Percentiles rank a stretch among this genome's conserved stretches.
Conservation (phyloP, 2,797 vertebrate genomes). For the Tenualosa thibaudeaui region DNA sequence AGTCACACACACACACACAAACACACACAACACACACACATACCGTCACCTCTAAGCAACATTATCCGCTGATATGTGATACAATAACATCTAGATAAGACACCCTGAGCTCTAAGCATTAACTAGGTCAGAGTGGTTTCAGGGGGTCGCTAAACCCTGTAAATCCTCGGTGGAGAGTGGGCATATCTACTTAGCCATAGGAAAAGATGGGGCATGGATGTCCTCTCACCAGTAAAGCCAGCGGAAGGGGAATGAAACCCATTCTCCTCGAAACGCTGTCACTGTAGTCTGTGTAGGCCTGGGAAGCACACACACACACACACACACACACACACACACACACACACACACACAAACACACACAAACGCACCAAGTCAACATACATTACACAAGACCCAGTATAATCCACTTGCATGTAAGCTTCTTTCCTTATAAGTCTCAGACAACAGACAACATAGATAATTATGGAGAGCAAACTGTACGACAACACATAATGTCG, state of each 20-base stretch:
- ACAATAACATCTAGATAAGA: not conserved
- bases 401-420: conserved; percentile 20
- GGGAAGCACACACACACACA: conserved; percentile 39
- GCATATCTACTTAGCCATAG: conserved; percentile 6
- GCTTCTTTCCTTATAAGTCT: conserved; percentile 18
- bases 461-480: not conserved
- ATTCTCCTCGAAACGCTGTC: conserved; percentile 97
- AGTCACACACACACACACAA: not conserved
- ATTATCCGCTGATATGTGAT: not conserved
- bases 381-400: conserved; percentile 16
- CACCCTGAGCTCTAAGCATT: not conserved
- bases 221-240: conserved; percentile 89
- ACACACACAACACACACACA: not conserved
- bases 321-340: conserved; percentile 14
- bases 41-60: not conserved
- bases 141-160: not conserved
- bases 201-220: not conserved
- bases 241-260: conserved; percentile 97
- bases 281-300: conserved; percentile 99
- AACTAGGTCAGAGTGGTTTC: not conserved
- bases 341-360: conserved; percentile 1
- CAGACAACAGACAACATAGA: conserved; percentile 11
- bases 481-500: not conserved
- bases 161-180: not conserved
- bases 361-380: conserved; percentile 1